Base-by-base conservation (phyloP, 2,113 vertebrate species). In the Marmota flaviventris region DNA sequence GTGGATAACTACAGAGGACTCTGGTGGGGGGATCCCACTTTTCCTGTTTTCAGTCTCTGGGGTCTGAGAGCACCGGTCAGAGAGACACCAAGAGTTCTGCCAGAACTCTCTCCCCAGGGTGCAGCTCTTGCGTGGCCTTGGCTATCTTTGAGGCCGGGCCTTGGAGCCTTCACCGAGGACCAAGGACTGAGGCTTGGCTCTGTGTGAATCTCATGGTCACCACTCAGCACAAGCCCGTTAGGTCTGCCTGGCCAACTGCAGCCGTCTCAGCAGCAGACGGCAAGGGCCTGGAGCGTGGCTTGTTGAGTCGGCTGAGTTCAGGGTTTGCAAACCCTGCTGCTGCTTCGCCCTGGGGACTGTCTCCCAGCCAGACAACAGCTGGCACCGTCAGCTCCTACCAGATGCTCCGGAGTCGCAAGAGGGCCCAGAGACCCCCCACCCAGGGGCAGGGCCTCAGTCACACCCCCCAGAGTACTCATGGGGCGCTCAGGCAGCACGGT, bases 261-360 rank as follows among this genome's bases (percentile, higher is more conserved):
- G 51, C 61, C 29, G 1, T 11, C 51, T 29, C 61, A 32, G 72
- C 51, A 67, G 29, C 83, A 25, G 13, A 4, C 3, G 1, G 24
- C 17, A 1, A 63, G 61, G 56, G 42, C 3, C 2, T 5, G 0
- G 56, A 3, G 45, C 6, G 1, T 0, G 6, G 27, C 22, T 16
- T 0, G 11, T 29, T 65, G 11, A 18, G 10, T 5, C 10, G 18
- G 48, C 67, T 18, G 8, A 25, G 78, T 4, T 10, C 2, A 39
- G 12, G 4, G 39, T n/a, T 1, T 48, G 37, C 48, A 73, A 22
- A 27, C 37, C 13, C 39, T n/a, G 7, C 56, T 16, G 56, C 58
- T 1, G 12, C 11, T 7, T 6, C 7, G 72, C n/a, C 18, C 8
- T 9, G 34, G n/a, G 42, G 42, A 24, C 34, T 14, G 9, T n/a